phyloP scores from a whole-genome alignment of 92 coral and sea anemone genomes.

The Parazoanthus swiftii region DNA sequence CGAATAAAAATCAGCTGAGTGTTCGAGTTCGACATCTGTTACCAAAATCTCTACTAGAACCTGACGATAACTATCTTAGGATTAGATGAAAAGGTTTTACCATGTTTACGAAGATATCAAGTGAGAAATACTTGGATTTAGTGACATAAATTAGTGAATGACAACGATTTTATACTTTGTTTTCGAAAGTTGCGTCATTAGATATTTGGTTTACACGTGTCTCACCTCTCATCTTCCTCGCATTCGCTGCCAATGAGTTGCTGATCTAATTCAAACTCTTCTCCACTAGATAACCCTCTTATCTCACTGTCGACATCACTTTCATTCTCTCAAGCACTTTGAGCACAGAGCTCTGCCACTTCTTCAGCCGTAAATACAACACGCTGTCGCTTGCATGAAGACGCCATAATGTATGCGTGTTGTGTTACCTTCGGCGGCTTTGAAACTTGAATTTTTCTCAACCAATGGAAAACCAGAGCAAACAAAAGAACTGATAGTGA shows the following conservation, averaged over 20 bases:
- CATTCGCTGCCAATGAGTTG: not conserved
- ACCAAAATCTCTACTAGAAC: too few species aligned
- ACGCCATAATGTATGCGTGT: constrained; percentile 1
- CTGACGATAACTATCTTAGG: too few species aligned
- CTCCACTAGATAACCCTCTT: not conserved
- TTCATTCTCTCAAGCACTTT: not conserved
- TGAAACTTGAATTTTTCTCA: constrained; percentile 3
- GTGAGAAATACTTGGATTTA: too few species aligned
- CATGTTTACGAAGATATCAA: too few species aligned
- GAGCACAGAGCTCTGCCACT: not conserved
- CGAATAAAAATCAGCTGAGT: too few species aligned
- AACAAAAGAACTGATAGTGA: constrained; percentile 6
- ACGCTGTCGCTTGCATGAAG: constrained; percentile 6
- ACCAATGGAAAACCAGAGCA: not conserved
- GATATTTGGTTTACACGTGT: too few species aligned
- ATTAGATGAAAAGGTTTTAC: too few species aligned
- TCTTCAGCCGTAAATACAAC: not conserved
- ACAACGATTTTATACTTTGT: too few species aligned
- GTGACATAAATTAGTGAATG: too few species aligned
- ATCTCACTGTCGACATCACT: constrained; percentile 1
- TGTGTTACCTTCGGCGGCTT: not conserved
- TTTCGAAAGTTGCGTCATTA: too few species aligned
- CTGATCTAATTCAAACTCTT: constrained; percentile 10
- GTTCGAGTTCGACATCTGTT: too few species aligned
- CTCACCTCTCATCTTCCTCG: too few species aligned